Conservation (phyloP, 2,888 invertebrate genomes). For the Pristionchus fissidentatus region DNA sequence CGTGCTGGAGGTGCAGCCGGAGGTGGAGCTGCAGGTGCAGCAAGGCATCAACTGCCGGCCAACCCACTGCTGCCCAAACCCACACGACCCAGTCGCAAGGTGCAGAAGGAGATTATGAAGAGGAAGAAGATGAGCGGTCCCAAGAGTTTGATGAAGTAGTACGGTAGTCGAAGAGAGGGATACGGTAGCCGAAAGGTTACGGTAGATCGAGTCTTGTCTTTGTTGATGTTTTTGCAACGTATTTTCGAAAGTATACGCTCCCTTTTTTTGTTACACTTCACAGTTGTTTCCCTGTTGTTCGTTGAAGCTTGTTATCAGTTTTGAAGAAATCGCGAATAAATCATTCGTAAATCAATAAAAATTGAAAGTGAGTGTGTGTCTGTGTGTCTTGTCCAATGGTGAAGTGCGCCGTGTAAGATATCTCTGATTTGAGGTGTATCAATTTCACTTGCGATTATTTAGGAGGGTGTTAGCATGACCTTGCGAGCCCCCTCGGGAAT, state of each 20-base stretch:
- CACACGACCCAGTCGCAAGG: neutral
- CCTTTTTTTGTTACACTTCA: neutral
- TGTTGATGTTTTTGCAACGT: neutral
- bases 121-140: conserved; percentile 36
- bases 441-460: neutral
- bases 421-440: neutral
- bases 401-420: conserved; percentile 11
- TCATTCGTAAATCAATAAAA: no score
- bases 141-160: conserved; percentile 47
- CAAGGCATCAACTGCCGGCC: conserved; percentile 12
- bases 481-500: conserved; percentile 13
- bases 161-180: no score
- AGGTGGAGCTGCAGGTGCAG: neutral
- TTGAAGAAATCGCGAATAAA: conserved; percentile 3
- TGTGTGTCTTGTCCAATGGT: neutral
- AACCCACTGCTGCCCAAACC: no score
- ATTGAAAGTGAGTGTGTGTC: no score
- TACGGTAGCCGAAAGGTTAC: neutral
- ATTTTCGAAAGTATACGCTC: neutral
- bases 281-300: neutral
- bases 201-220: neutral
- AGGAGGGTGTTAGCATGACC: conserved; percentile 9
- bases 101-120: conserved; percentile 39
- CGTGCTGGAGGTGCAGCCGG: no score
- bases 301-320: conserved; percentile 30